These are phyloP conservation scores for Melanogrammus aeglefinus DNA, from an alignment of 2,797 vertebrate genomes.

Conservation along the genomic window DNA sequence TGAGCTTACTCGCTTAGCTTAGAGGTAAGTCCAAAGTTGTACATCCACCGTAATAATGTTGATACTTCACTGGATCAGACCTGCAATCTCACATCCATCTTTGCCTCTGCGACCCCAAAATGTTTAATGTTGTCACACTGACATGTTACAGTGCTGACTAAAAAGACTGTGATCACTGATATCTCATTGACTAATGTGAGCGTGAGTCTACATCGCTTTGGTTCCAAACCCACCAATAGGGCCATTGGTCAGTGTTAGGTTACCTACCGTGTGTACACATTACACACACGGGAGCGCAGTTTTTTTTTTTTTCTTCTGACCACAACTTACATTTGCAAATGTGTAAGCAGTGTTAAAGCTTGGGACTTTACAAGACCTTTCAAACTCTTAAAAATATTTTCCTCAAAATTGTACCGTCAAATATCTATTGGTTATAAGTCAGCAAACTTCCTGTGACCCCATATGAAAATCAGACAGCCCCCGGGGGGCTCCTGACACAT, in stretches of 20 bases:
- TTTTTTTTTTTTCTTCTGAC: conserved; percentile 1
- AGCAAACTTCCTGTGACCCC: not conserved
- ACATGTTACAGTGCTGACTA: not conserved
- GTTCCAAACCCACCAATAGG: not conserved
- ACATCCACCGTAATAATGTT: not conserved
- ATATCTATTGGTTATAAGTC: not conserved
- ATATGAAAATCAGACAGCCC: not conserved
- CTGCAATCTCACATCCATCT: not conserved
- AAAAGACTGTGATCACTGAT: not conserved
- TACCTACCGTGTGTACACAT: too few relatives aligned
- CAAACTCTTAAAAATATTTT: not conserved
- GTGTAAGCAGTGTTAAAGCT: not conserved
- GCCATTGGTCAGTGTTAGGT: too few relatives aligned
- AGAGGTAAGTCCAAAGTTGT: not conserved
- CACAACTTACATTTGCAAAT: not conserved
- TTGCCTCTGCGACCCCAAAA: not conserved
- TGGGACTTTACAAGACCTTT: not conserved
- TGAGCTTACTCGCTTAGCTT: not conserved
- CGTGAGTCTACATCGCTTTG: not conserved
- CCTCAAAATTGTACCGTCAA: not conserved
- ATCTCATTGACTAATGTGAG: not conserved
- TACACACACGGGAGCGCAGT: not conserved
- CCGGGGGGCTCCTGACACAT: too few relatives aligned
- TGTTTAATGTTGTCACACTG: not conserved
- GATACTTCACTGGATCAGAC: not conserved